Evolutionary conservation across 2,888 invertebrate species (phyloP).

Genomic region (Nemurella pictetii): DNA sequence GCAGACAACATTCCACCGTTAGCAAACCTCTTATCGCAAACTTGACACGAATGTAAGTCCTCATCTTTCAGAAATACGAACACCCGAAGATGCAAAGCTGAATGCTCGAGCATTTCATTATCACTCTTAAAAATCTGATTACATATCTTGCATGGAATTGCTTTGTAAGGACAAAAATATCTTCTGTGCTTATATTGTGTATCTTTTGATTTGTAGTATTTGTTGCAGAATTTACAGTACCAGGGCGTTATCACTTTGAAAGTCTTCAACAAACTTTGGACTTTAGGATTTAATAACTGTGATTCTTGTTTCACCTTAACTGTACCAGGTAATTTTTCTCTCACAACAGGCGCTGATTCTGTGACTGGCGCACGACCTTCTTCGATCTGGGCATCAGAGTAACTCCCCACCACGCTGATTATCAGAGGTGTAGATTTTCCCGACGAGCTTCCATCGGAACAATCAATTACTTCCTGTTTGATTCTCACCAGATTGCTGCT

Average conservation of each 20-base stretch:
- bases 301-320: slow-evolving; percentile 6
- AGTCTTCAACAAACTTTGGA: neutral
- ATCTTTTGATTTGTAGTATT: slow-evolving; percentile 25
- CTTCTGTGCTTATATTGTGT: slow-evolving; percentile 31
- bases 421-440: slow-evolving; percentile 3
- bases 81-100: slow-evolving; percentile 16
- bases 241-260: slow-evolving; percentile 8
- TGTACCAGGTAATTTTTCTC: neutral
- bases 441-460: neutral
- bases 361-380: neutral
- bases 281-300: neutral
- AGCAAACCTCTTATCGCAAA: slow-evolving; percentile 30
- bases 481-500: neutral
- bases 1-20: slow-evolving; percentile 9
- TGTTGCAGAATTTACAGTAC: slow-evolving; percentile 32
- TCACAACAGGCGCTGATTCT: neutral
- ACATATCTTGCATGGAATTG: slow-evolving; percentile 9
- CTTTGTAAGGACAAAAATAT: slow-evolving; percentile 32
- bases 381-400: neutral
- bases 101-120: slow-evolving; percentile 4
- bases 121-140: neutral
- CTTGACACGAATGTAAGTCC: neutral
- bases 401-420: slow-evolving; percentile 16
- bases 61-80: neutral
- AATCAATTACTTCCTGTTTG: slow-evolving; percentile 1